Percentiles rank a stretch among this genome's conserved stretches.
These are phyloP conservation scores for Clupea harengus DNA, from an alignment of 2,113 vertebrate species.

Conservation along the genomic window DNA sequence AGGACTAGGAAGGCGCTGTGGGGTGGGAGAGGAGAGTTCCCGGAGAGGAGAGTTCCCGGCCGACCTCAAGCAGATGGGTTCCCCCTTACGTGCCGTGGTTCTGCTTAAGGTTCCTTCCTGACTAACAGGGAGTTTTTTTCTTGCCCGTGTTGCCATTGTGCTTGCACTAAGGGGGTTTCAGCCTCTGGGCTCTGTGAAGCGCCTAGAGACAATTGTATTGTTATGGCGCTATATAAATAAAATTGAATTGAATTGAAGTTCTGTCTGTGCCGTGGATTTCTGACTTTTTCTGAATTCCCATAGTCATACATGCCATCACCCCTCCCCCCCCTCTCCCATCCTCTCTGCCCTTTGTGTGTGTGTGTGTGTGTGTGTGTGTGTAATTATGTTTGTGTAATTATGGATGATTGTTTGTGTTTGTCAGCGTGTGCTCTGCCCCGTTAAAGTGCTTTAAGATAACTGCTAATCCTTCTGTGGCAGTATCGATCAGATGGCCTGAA, in stretches of 20 bases:
- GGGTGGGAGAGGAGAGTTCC: background rate
- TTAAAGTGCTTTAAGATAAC: constrained; percentile 73
- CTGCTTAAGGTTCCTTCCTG: no score
- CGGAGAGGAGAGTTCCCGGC: no score
- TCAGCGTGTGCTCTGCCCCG: constrained; percentile 54
- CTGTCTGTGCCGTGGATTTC: background rate
- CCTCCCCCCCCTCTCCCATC: background rate
- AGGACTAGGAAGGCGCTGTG: background rate
- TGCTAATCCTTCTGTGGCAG: constrained; percentile 66
- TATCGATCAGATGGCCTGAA: constrained; percentile 71
- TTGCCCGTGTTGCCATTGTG: no score
- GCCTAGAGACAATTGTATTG: no score
- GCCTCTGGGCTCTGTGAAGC: no score
- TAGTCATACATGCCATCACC: background rate
- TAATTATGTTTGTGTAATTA: constrained; percentile 62
- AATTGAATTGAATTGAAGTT: no score
- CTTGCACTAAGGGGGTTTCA: no score
- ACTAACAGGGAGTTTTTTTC: no score
- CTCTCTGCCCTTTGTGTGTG: background rate
- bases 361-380: constrained; percentile 24
- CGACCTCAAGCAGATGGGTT: no score
- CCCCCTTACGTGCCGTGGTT: no score
- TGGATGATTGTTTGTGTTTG: constrained; percentile 69
- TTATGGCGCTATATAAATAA: no score
- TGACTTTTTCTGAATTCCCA: background rate